phyloP scores from a whole-genome alignment of 64 coral and sea anemone genomes.

The Montipora efflorescens region DNA sequence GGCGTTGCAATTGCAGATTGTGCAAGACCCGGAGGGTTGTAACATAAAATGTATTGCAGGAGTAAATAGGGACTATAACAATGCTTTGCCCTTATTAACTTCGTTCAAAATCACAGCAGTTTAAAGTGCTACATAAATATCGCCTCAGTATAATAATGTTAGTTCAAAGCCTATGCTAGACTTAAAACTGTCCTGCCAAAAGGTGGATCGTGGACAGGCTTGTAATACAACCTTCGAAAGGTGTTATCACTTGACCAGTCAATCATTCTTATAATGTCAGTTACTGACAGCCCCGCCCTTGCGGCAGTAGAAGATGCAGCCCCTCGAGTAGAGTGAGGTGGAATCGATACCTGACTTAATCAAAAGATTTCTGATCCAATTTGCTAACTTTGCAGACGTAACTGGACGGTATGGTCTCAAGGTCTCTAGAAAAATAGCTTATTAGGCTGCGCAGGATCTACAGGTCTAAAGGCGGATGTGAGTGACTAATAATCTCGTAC shows the following conservation, averaged over 20 bases:
- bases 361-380: conserved; percentile 10
- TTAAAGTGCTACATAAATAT: conserved; percentile 69
- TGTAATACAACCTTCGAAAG: conserved; percentile 57
- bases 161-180: conserved; percentile 47
- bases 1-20: conserved; percentile 57
- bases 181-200: conserved; percentile 41
- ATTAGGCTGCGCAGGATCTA: conserved; percentile 20
- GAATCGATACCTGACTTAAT: conserved; percentile 49
- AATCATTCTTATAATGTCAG: conserved; percentile 40
- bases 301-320: conserved; percentile 36
- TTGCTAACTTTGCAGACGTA: conserved; percentile 23
- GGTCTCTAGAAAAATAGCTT: conserved; percentile 23
- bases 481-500: no score
- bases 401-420: conserved; percentile 41
- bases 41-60: conserved; percentile 59
- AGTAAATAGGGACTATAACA: conserved; percentile 62
- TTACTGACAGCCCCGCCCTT: conserved; percentile 23
- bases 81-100: conserved; percentile 67
- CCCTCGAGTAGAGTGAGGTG: conserved; percentile 51
- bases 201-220: conserved; percentile 19
- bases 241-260: conserved; percentile 37
- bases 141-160: conserved; percentile 44
- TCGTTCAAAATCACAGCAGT: conserved; percentile 27
- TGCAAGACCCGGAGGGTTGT: conserved; percentile 60
- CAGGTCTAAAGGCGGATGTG: conserved; percentile 1